Evolutionary conservation across 2,888 invertebrate genomes (phyloP).

Genomic region (Mythimna ferrago): DNA sequence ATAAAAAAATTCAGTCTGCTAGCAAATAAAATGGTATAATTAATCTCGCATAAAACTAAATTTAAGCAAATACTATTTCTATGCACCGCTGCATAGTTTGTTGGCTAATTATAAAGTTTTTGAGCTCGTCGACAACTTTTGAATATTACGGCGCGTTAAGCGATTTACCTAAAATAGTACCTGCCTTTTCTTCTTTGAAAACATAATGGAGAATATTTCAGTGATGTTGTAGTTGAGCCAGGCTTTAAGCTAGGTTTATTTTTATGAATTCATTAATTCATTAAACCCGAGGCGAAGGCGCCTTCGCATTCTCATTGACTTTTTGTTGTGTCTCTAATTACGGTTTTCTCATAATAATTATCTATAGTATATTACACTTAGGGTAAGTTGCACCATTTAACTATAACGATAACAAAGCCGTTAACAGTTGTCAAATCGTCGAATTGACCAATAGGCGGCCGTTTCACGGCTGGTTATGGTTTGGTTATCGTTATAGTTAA

Average conservation of each 20-base stretch:
- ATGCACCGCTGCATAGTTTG: constrained; percentile 38
- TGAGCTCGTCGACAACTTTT: constrained; percentile 36
- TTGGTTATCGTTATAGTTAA: too few relatives aligned
- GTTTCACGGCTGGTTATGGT: too few relatives aligned
- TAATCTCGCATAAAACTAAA: constrained; percentile 22
- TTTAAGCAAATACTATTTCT: constrained; percentile 34
- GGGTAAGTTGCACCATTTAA: too few relatives aligned
- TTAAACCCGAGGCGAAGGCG: too few relatives aligned
- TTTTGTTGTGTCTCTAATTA: too few relatives aligned
- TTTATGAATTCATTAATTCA: neutral
- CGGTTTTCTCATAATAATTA: too few relatives aligned
- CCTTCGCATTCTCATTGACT: too few relatives aligned
- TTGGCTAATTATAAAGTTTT: constrained; percentile 50
- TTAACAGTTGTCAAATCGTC: too few relatives aligned
- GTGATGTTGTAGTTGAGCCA: constrained; percentile 13
- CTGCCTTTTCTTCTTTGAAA: constrained; percentile 29
- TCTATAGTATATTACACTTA: too few relatives aligned
- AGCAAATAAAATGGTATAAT: constrained; percentile 16
- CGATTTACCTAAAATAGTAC: constrained; percentile 29
- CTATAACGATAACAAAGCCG: too few relatives aligned
- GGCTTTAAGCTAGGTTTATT: constrained; percentile 11
- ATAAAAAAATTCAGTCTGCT: neutral
- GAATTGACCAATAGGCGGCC: too few relatives aligned
- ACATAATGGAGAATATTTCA: constrained; percentile 10
- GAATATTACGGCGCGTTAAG: constrained; percentile 34